Evolutionary conservation across 1,140 invertebrate species (phyloP).

Genomic region (Physella acuta): DNA sequence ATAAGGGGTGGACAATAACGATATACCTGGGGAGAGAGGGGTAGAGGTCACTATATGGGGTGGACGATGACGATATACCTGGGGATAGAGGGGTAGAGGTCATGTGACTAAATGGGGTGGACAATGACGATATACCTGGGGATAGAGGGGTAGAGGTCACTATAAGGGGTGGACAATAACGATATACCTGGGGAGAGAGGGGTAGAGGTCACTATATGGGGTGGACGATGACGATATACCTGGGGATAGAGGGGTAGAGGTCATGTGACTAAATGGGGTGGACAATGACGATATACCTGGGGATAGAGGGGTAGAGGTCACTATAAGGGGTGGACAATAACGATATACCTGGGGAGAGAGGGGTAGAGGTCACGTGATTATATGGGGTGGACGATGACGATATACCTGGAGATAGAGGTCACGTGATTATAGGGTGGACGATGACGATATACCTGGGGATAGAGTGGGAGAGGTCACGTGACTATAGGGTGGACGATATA

Average conservation of each 20-base stretch:
- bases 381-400: conserved; percentile 77
- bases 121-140: not conserved
- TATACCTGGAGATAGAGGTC: conserved; percentile 68
- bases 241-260: conserved; percentile 3
- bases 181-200: not conserved
- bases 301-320: conserved; percentile 14
- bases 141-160: not conserved
- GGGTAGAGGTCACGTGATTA: conserved; percentile 68
- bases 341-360: conserved; percentile 12
- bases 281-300: conserved; percentile 76
- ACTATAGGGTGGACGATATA: not conserved
- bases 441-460: conserved; percentile 15
- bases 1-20: not conserved
- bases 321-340: conserved; percentile 15
- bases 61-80: conserved; percentile 11
- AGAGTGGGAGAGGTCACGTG: too few species aligned
- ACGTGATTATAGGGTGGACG: not conserved
- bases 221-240: conserved; percentile 6
- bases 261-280: conserved; percentile 76
- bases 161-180: not conserved
- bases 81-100: not conserved
- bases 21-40: not conserved
- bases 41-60: not conserved
- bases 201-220: not conserved
- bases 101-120: not conserved